A percentile compares a stretch with the other conserved stretches of the same genome.
Evolutionary conservation across 2,888 invertebrate genomes (phyloP).

Genomic region (Mamestra brassicae): DNA sequence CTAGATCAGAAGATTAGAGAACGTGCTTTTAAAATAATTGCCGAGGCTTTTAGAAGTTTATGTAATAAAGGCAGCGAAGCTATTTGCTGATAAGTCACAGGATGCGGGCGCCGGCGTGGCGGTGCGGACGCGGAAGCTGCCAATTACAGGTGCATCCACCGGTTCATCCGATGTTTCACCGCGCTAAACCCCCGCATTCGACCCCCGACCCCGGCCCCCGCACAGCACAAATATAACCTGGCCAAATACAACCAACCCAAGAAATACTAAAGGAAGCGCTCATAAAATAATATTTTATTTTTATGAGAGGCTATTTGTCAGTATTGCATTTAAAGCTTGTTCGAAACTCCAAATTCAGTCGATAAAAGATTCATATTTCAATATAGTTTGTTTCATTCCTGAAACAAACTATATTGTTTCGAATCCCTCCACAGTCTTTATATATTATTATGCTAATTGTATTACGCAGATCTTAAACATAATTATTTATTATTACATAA

Average conservation of each 20-base stretch:
- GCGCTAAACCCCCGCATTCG: conserved; percentile 36
- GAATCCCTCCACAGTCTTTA: conserved; percentile 9
- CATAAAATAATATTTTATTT: conserved; percentile 51
- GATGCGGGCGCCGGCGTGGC: conserved; percentile 62
- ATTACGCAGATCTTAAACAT: conserved; percentile 14
- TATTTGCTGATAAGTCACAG: conserved; percentile 58
- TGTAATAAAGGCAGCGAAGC: conserved; percentile 39
- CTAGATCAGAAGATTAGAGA: conserved; percentile 24
- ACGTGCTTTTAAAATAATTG: conserved; percentile 55
- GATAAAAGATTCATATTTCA: conserved; percentile 26
- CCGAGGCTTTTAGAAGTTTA: conserved; percentile 44
- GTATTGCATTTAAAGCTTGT: conserved; percentile 40
- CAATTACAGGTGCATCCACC: conserved; percentile 79
- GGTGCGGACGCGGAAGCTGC: conserved; percentile 71
- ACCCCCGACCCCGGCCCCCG: not conserved
- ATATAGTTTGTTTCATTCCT: no score
- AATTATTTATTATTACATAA: conserved; percentile 8
- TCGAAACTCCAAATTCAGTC: conserved; percentile 12
- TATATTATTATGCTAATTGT: conserved; percentile 35
- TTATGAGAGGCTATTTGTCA: conserved; percentile 38
- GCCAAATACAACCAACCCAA: conserved; percentile 13
- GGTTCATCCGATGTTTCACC: conserved; percentile 65
- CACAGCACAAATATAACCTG: conserved; percentile 45
- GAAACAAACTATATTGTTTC: conserved; percentile 21
- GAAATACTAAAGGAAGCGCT: conserved; percentile 24